phyloP scores from a whole-genome alignment of 1,140 invertebrate genomes.

The Hesperophylax magnus region DNA sequence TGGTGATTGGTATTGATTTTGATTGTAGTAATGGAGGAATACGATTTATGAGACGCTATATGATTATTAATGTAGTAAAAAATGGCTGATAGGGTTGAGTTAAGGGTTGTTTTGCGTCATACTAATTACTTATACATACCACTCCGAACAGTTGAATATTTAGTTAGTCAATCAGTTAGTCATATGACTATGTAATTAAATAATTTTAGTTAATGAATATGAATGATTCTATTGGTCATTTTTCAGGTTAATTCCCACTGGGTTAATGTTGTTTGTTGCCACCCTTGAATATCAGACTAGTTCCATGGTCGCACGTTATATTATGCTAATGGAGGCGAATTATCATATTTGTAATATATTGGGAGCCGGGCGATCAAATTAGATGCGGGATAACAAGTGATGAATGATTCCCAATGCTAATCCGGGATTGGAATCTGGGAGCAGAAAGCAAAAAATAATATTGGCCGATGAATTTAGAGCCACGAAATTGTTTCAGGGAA shows the following conservation, averaged over 20 bases:
- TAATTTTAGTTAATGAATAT: too few species aligned
- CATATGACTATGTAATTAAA: too few species aligned
- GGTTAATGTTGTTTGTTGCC: neutral
- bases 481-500: too few species aligned
- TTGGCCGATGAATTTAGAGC: too few species aligned
- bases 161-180: too few species aligned
- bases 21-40: too few species aligned
- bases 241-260: neutral
- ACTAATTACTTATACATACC: neutral
- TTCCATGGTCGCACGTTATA: neutral
- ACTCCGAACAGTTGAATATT: neutral
- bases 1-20: too few species aligned
- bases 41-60: too few species aligned
- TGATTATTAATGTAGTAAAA: too few species aligned
- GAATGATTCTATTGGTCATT: neutral
- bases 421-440: too few species aligned
- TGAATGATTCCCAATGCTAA: too few species aligned
- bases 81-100: neutral
- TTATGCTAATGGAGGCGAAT: neutral
- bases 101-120: neutral
- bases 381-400: neutral
- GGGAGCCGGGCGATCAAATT: neutral
- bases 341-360: constrained; percentile 6
- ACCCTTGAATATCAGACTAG: neutral
- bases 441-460: too few species aligned